Base-by-base conservation (phyloP, 1,140 invertebrate species). In the Aphaenogaster rudis region DNA sequence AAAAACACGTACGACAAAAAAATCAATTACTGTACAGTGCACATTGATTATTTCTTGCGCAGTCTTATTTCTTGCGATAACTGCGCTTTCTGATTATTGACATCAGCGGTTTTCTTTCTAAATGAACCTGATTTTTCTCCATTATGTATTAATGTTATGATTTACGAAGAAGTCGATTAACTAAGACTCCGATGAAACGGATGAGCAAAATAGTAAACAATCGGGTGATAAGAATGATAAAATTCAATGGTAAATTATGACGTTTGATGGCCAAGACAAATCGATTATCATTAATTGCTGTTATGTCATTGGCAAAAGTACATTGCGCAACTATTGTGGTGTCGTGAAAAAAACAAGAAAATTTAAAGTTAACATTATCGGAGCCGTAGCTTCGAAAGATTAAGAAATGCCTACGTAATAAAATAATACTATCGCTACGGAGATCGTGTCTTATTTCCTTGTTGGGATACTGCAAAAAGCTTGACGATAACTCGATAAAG, bases 331-430 rank as follows among this genome's bases (percentile, higher is more conserved):
- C 8, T 8, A 57, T 71, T 72, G 2, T 1, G 9, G n/a, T 13
- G 8, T 6, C 50, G 11, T 13, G 36, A 71, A 11, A 3, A 33
- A 45, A 71, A 71, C 0, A 9, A 15, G 11, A 52, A 21, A 39
- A 33, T 78, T 1, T 17, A n/a, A n/a, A 52, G 6, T 81, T 81
- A 69, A 15, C 36, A 33, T 67, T 78, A 54, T 79, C 3, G n/a
- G 21, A 57, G 13, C 17, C 33, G 0, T 17, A 21, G 2, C 4
- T 59, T 45, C 2, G 11, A 50, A 59, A 59, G 11, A 13, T 33
- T 13, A 28, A 13, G 28, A 48, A 59, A 6, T 21, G 2, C 28
- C 2, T 5, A 48, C 36, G 2, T 42, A 3, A 28, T 54, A 15
- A 28, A 50, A 69, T 50, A 69, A 0, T 6, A 45, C 8, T 59